Evolutionary conservation across 1,140 invertebrate genomes (phyloP).

Genomic region (Whitmania pigra): DNA sequence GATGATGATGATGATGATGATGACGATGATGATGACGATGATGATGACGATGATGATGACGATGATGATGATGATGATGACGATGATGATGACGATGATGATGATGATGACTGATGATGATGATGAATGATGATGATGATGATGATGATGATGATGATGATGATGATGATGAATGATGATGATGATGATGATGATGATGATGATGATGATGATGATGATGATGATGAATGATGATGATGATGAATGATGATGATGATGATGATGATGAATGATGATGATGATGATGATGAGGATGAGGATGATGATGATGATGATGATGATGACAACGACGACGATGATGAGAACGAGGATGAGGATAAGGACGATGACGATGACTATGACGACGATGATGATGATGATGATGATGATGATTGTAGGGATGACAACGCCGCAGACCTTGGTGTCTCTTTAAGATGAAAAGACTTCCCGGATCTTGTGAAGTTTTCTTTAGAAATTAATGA

Average conservation of each 20-base stretch:
- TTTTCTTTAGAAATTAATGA: not conserved
- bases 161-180: not conserved
- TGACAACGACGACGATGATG: not conserved
- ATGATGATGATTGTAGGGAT: too few species aligned
- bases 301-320: not conserved
- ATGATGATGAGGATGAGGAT: too few species aligned
- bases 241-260: too few species aligned
- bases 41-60: not conserved
- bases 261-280: too few species aligned
- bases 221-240: too few species aligned
- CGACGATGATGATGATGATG: not conserved
- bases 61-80: too few species aligned
- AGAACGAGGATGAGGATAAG: not conserved
- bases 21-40: too few species aligned
- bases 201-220: too few species aligned
- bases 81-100: too few species aligned
- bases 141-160: not conserved
- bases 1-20: not conserved
- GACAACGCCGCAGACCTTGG: not conserved
- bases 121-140: not conserved
- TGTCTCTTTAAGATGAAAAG: not conserved
- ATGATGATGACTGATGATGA: not conserved
- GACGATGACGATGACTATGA: not conserved
- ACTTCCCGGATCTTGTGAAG: constrained; percentile 1
- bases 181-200: not conserved